Percentiles rank a stretch among this genome's conserved stretches.
These are phyloP conservation scores for Leucoptera coffeella DNA, from an alignment of 2,888 invertebrate genomes.

Conservation along the genomic window DNA sequence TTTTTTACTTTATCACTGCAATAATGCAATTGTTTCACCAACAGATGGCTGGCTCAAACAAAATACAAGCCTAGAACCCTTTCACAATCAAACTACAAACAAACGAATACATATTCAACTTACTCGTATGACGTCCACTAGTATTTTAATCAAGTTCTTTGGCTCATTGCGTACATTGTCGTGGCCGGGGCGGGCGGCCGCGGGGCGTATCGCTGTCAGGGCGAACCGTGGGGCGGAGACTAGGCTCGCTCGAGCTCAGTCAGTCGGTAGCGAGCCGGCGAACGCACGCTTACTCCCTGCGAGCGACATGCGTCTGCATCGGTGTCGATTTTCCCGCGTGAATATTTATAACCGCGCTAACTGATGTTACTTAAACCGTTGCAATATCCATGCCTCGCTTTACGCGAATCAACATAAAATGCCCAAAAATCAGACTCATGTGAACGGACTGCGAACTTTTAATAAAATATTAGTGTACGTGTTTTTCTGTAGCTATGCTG, in stretches of 20 bases:
- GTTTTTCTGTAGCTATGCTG: slow-evolving; percentile 41
- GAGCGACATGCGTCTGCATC: slow-evolving; percentile 34
- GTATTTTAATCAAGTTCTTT: too few species aligned
- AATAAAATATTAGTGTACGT: slow-evolving; percentile 44
- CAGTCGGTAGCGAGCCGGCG: slow-evolving; percentile 50
- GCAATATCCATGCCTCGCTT: slow-evolving; percentile 26
- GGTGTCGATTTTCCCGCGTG: slow-evolving; percentile 33
- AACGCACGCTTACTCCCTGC: slow-evolving; percentile 17
- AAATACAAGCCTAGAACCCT: too few species aligned
- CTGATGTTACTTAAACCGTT: slow-evolving; percentile 39
- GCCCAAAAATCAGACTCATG: slow-evolving; percentile 38
- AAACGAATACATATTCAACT: too few species aligned
- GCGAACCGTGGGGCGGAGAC: slow-evolving; percentile 37
- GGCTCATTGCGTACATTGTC: too few species aligned
- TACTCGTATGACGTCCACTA: too few species aligned
- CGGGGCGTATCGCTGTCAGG: slow-evolving; percentile 17
- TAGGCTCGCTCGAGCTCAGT: slow-evolving; percentile 20
- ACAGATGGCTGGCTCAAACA: too few species aligned
- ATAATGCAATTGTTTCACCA: too few species aligned
- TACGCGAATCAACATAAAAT: slow-evolving; percentile 28
- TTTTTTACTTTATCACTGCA: too few species aligned
- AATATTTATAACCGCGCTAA: slow-evolving; percentile 43
- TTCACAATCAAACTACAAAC: too few species aligned
- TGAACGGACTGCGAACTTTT: slow-evolving; percentile 46
- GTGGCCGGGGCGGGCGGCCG: slow-evolving; percentile 25